phyloP scores from a whole-genome alignment of 2,888 invertebrate genomes.

The Sepiola atlantica region DNA sequence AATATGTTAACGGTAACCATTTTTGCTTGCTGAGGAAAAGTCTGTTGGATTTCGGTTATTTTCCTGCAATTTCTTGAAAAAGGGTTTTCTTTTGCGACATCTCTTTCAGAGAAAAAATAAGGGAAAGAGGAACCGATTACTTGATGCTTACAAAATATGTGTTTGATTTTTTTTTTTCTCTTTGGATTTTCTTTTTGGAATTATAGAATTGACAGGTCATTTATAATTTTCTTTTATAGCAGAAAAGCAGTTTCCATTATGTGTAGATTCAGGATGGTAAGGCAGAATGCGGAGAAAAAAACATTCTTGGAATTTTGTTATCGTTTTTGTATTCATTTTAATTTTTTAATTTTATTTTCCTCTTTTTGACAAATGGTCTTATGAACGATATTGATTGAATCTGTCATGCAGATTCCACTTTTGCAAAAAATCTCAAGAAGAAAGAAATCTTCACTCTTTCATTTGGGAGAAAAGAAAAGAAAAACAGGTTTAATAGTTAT shows the following conservation, averaged over 20 bases:
- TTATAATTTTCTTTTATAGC: neutral
- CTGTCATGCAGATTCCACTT: neutral
- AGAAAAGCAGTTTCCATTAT: neutral
- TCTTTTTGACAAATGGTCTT: neutral
- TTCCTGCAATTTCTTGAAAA: neutral
- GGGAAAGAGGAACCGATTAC: neutral
- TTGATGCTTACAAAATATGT: neutral
- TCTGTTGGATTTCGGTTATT: neutral
- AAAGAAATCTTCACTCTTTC: neutral
- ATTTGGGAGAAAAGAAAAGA: neutral
- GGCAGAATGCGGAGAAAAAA: neutral
- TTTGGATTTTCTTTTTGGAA: neutral
- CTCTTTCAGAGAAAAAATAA: neutral
- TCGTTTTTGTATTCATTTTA: neutral
- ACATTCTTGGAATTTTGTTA: neutral
- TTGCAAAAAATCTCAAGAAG: neutral
- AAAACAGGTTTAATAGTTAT: neutral
- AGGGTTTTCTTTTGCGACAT: neutral
- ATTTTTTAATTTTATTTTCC: neutral
- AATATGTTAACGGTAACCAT: too few relatives aligned
- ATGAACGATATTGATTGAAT: neutral
- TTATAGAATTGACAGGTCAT: neutral
- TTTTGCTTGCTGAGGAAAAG: neutral
- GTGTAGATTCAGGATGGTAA: neutral
- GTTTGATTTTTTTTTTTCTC: neutral